Base-by-base conservation (phyloP, 2,888 invertebrate species). In the Andrena camellia region DNA sequence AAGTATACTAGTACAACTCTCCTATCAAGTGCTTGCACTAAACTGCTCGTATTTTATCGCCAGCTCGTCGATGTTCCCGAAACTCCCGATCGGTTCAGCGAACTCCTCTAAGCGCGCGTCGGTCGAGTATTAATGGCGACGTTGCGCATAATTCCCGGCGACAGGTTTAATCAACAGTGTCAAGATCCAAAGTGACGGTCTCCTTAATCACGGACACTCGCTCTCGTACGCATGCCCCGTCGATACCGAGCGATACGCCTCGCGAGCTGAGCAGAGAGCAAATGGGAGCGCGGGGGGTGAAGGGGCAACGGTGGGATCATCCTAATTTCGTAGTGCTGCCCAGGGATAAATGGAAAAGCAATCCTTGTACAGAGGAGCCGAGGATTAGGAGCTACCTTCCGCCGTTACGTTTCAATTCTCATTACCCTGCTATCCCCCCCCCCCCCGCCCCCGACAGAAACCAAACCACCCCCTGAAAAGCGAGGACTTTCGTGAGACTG, bases 381-480 rank as follows among this genome's bases (percentile, higher is more conserved):
- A 84, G 88, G 87, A 90, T 88, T 89, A 88, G 80, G 75, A 85
- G 67, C 83, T 84, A 89, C 86, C 88, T 78, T 75, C 83, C 69
- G 82, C 82, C 86, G 88, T 89, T 84, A 72, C 86, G 63, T 80
- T 91, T 89, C 89, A 88, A 88, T 90, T 90, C 86, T 90, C 88
- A 89, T 90, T 90, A 90, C 81, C 62, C 60, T 35, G 50, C 20
- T 31, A 26, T 13, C 42, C 50, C 52, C 26, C 57, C 13, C 3
- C 17, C 4, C n/a, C n/a, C 42, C 50, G 35, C 26, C 57, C 5
- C 20, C 57, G 23, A n/a, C 23, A 23, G 59, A 48, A 59, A 33
- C 42, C 66, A 29, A 20, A 54, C 35, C 57, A 10, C 26, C 23
- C 69, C 35, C 48, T 42, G 69, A 78, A 72, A 78, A 63, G 50